A percentile compares a stretch with the other conserved stretches of the same genome.
Conservation (phyloP, 2,113 vertebrate species). For the Taxidea taxus region DNA sequence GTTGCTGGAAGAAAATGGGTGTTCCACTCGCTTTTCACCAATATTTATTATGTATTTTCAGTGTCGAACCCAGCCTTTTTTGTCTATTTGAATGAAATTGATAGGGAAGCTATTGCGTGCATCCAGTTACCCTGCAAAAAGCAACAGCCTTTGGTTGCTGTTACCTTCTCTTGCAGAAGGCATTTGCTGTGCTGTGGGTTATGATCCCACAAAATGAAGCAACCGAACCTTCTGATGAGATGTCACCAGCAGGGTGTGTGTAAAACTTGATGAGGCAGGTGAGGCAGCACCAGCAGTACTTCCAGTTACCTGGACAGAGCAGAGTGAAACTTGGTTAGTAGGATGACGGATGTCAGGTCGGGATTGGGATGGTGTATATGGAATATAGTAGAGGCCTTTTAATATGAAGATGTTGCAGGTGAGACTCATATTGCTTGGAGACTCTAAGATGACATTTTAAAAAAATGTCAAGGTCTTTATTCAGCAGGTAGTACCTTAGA, state of each 20-base stretch:
- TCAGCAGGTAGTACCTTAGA: constrained; percentile 48
- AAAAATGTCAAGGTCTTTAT: constrained; percentile 57
- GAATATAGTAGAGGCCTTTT: constrained; percentile 52
- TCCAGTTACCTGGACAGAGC: constrained; percentile 49
- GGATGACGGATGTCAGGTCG: constrained; percentile 47
- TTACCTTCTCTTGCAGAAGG: constrained; percentile 66
- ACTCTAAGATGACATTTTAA: constrained; percentile 59
- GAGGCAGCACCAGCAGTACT: constrained; percentile 56
- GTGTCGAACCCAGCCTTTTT: background rate
- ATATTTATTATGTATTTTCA: constrained; percentile 3
- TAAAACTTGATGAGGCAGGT: constrained; percentile 74
- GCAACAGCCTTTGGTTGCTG: constrained; percentile 40
- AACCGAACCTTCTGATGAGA: background rate
- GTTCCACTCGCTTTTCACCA: background rate
- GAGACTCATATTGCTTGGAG: constrained; percentile 26
- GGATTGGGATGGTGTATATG: background rate
- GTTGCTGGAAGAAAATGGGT: constrained; percentile 26
- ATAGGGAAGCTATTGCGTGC: constrained; percentile 35
- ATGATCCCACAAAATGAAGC: constrained; percentile 70
- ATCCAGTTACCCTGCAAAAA: constrained; percentile 64
- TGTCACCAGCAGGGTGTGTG: constrained; percentile 27
- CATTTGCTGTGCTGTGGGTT: constrained; percentile 48
- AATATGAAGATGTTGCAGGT: constrained; percentile 56
- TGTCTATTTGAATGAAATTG: constrained; percentile 40
- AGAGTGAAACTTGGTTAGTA: constrained; percentile 64